Conservation (phyloP, 1,140 invertebrate genomes). For the Callitettix versicolor region DNA sequence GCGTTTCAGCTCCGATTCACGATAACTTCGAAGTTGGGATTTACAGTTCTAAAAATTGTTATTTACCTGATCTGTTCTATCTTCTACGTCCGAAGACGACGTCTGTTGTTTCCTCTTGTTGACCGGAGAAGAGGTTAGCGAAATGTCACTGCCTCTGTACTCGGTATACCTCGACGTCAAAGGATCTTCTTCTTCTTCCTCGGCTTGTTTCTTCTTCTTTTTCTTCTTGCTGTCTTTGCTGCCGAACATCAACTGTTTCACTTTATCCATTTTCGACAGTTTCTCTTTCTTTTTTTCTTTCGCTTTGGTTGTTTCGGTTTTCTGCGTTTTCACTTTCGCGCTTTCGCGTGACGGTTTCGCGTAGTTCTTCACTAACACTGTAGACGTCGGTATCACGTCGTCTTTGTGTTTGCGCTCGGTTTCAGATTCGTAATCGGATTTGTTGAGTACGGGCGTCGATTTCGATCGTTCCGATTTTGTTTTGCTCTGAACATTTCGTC, state of each 20-base stretch:
- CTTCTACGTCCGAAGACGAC: slow-evolving; percentile 6
- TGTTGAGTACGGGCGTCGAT: neutral
- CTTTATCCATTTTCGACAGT: slow-evolving; percentile 13
- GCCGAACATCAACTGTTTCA: slow-evolving; percentile 8
- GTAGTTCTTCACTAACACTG: slow-evolving; percentile 9
- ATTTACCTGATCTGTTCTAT: slow-evolving; percentile 4
- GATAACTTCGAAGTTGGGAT: no score
- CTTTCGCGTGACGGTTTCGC: neutral
- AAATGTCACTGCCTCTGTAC: slow-evolving; percentile 17
- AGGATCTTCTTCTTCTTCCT: slow-evolving; percentile 15
- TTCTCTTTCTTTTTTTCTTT: slow-evolving; percentile 13
- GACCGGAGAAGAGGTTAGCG: slow-evolving; percentile 4
- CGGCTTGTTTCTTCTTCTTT: slow-evolving; percentile 5
- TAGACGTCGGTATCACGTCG: slow-evolving; percentile 4
- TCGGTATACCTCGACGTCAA: slow-evolving; percentile 19
- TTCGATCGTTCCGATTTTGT: slow-evolving; percentile 5
- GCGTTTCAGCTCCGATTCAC: no score
- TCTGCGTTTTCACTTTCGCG: neutral
- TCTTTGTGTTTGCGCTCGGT: neutral
- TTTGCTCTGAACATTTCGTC: neutral
- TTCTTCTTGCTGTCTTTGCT: slow-evolving; percentile 12
- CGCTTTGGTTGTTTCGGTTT: slow-evolving; percentile 2
- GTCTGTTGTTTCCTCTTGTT: neutral
- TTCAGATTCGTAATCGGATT: slow-evolving; percentile 5
- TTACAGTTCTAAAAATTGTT: no score